phyloP scores from a whole-genome alignment of 1,140 invertebrate species.

The Lethrus apterus region DNA sequence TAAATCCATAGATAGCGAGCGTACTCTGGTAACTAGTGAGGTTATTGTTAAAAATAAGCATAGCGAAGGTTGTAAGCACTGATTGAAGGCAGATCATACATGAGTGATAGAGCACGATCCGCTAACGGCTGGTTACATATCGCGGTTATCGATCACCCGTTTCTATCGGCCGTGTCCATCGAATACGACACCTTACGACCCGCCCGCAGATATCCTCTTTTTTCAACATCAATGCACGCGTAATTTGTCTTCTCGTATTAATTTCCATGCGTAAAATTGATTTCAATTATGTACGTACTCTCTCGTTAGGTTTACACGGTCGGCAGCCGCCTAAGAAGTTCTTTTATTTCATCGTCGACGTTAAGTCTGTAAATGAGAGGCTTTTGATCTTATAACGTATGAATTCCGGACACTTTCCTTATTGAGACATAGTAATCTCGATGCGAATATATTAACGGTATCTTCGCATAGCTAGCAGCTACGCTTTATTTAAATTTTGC shows the following conservation, averaged over 20 bases:
- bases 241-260: slow-evolving; percentile 13
- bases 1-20: slow-evolving; percentile 10
- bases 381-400: slow-evolving; percentile 10
- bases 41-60: slow-evolving; percentile 12
- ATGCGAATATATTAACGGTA: too few species aligned
- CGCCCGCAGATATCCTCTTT: slow-evolving; percentile 4
- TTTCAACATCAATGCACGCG: slow-evolving; percentile 7
- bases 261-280: slow-evolving; percentile 13
- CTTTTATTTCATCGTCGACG: slow-evolving; percentile 10
- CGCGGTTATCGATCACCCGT: slow-evolving; percentile 21
- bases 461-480: too few species aligned
- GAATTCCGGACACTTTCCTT: slow-evolving; percentile 2
- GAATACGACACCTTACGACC: slow-evolving; percentile 22
- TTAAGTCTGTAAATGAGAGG: slow-evolving; percentile 2
- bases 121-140: slow-evolving; percentile 25
- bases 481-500: too few species aligned
- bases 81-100: slow-evolving; percentile 30
- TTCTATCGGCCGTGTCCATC: slow-evolving; percentile 22
- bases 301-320: slow-evolving; percentile 8
- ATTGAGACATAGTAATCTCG: slow-evolving; percentile 1
- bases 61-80: slow-evolving; percentile 16
- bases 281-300: too few species aligned
- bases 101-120: slow-evolving; percentile 27
- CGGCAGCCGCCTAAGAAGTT: neutral
- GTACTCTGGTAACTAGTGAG: slow-evolving; percentile 7